Conservation (phyloP, 2,888 invertebrate species). For the Aquatica leii region DNA sequence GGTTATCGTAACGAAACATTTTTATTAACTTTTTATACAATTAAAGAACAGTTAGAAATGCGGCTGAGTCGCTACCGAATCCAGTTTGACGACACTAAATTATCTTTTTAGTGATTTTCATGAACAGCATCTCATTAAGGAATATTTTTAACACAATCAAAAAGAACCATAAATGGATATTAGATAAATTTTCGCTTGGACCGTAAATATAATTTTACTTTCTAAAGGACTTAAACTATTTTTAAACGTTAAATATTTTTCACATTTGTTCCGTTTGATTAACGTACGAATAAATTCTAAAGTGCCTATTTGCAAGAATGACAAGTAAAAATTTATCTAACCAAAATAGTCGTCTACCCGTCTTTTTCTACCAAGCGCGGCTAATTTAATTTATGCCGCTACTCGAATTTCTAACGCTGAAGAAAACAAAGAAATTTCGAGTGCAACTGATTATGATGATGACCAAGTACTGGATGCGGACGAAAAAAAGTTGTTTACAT, state of each 20-base stretch:
- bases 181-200: too few relatives aligned
- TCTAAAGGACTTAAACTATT: too few relatives aligned
- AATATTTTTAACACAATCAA: slow-evolving; percentile 20
- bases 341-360: slow-evolving; percentile 14
- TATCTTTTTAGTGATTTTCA: slow-evolving; percentile 52
- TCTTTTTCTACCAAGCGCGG: slow-evolving; percentile 18
- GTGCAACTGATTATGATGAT: too few relatives aligned
- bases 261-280: slow-evolving; percentile 28
- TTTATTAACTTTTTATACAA: slow-evolving; percentile 48
- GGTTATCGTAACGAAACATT: slow-evolving; percentile 42
- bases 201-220: too few relatives aligned
- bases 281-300: slow-evolving; percentile 27
- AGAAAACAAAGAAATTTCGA: slow-evolving; percentile 14
- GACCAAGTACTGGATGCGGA: not conserved
- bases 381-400: slow-evolving; percentile 41
- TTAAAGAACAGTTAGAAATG: slow-evolving; percentile 56
- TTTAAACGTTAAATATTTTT: too few relatives aligned
- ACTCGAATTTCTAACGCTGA: slow-evolving; percentile 40
- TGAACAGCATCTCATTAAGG: slow-evolving; percentile 27
- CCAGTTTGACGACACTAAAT: slow-evolving; percentile 59
- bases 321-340: slow-evolving; percentile 32
- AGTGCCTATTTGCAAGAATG: slow-evolving; percentile 27
- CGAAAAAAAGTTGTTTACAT: slow-evolving; percentile 13
- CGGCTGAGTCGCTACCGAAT: slow-evolving; percentile 55
- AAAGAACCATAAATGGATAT: not conserved